These are phyloP conservation scores for Penaeus monodon DNA, from an alignment of 2,888 invertebrate species.

Conservation along the genomic window DNA sequence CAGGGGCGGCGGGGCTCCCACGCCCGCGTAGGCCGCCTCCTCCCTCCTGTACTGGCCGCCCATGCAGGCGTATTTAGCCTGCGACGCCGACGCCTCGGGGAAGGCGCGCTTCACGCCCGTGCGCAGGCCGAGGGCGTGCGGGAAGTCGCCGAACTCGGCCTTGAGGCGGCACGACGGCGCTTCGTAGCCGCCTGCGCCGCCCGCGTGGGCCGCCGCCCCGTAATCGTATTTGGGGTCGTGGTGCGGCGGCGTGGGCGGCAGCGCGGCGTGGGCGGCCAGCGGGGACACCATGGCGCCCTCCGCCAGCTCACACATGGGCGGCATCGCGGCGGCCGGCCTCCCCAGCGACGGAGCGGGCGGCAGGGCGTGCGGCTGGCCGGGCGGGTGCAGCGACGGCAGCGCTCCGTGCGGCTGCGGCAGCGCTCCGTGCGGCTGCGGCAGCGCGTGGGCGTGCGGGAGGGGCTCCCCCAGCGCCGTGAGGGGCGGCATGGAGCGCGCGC, in stretches of 20 bases:
- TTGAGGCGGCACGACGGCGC: constrained; percentile 26
- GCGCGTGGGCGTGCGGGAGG: not conserved
- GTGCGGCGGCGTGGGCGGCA: constrained; percentile 40
- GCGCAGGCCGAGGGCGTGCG: not conserved
- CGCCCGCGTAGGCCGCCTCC: not conserved
- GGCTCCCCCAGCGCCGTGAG: constrained; percentile 18
- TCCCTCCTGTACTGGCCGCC: constrained; percentile 30
- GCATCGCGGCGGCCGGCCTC: not conserved
- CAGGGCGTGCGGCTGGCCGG: not conserved
- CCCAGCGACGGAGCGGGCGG: not conserved
- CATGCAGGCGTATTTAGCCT: constrained; percentile 44
- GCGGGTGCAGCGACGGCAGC: constrained; percentile 9
- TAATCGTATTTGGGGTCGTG: constrained; percentile 37
- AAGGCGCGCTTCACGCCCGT: constrained; percentile 35
- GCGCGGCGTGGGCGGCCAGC: constrained; percentile 33
- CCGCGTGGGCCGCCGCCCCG: not conserved
- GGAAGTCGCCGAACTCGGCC: constrained; percentile 19
- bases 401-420: not conserved
- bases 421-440: not conserved
- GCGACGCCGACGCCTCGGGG: constrained; percentile 27
- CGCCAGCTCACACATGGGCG: constrained; percentile 12
- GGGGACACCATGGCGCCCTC: constrained; percentile 24
- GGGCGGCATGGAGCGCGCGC: not conserved
- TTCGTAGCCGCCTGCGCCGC: constrained; percentile 7
- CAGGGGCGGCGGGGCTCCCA: constrained; percentile 25